Percentiles rank a stretch among this genome's conserved stretches.
These are phyloP conservation scores for Nysson spinosus DNA, from an alignment of 2,888 invertebrate genomes.

Conservation along the genomic window DNA sequence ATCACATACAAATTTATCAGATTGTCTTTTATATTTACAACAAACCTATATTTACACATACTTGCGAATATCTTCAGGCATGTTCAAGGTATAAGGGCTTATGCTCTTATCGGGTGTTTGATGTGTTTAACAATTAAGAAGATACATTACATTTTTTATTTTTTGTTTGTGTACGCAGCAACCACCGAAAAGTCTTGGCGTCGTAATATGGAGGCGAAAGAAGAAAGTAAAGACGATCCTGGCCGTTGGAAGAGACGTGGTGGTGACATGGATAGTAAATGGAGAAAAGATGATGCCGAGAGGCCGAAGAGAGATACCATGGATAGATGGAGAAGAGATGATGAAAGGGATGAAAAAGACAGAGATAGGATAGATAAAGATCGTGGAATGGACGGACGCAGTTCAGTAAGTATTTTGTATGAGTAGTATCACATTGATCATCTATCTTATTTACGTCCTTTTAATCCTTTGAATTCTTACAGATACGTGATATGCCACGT, in stretches of 20 bases:
- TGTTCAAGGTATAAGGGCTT: no score
- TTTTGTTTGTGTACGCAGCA: no score
- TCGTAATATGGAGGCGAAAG: constrained; percentile 36
- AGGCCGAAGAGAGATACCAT: constrained; percentile 37
- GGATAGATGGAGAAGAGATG: constrained; percentile 48
- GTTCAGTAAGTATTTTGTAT: constrained; percentile 29
- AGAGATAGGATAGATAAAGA: constrained; percentile 45
- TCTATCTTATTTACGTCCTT: no score
- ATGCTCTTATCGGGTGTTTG: no score
- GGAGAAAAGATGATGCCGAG: constrained; percentile 47
- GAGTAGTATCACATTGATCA: not conserved
- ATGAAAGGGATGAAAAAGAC: constrained; percentile 50
- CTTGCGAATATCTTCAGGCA: no score
- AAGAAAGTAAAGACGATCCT: constrained; percentile 45
- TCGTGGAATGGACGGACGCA: constrained; percentile 47
- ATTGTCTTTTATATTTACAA: no score
- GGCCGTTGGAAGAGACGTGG: constrained; percentile 50
- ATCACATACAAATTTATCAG: not conserved
- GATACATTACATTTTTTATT: no score
- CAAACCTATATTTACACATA: constrained; percentile 5
- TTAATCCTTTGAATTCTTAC: no score
- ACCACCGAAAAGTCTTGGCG: constrained; percentile 54
- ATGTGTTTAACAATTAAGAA: no score
- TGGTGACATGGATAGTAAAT: constrained; percentile 33
- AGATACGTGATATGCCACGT: constrained; percentile 44